These are phyloP conservation scores for Chromobotia macracanthus DNA, from an alignment of 2,797 vertebrate genomes.

Conservation along the genomic window DNA sequence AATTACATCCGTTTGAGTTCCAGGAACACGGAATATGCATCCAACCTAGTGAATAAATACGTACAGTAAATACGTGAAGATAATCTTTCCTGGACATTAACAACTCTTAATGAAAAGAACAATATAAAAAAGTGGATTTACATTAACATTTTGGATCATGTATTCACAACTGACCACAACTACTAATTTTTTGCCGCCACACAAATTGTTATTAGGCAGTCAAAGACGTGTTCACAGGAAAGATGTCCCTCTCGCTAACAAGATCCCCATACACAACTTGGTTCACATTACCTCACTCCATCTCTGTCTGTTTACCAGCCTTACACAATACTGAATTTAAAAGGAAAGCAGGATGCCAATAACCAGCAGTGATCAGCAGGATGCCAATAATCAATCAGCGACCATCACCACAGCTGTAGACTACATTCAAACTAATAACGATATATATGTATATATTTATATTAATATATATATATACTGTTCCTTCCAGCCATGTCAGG, in stretches of 20 bases:
- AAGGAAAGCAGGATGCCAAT: slow-evolving; percentile 30
- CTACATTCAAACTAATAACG: slow-evolving; percentile 29
- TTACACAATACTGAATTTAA: slow-evolving; percentile 9
- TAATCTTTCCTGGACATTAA: background rate
- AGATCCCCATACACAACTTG: slow-evolving; percentile 40
- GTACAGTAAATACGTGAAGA: slow-evolving; percentile 1
- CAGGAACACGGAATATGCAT: background rate
- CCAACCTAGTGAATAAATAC: background rate
- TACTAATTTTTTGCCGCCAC: slow-evolving; percentile 1
- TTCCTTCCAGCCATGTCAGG: slow-evolving; percentile 34
- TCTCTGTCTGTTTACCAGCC: background rate
- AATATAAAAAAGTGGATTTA: background rate
- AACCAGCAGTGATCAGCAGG: slow-evolving; percentile 5
- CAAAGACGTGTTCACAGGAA: slow-evolving; percentile 12
- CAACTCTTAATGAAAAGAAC: background rate
- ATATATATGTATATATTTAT: slow-evolving; percentile 4
- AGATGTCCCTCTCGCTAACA: slow-evolving; percentile 32
- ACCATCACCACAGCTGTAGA: slow-evolving; percentile 15
- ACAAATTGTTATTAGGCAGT: slow-evolving; percentile 22
- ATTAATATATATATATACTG: slow-evolving; percentile 2
- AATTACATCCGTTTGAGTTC: background rate
- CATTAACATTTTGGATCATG: background rate
- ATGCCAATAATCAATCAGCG: slow-evolving; percentile 14
- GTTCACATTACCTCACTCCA: background rate
- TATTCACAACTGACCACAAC: background rate